Percentiles rank a stretch among this genome's conserved stretches.
phyloP scores from a whole-genome alignment of 2,888 invertebrate genomes.

The Mimachlamys varia region DNA sequence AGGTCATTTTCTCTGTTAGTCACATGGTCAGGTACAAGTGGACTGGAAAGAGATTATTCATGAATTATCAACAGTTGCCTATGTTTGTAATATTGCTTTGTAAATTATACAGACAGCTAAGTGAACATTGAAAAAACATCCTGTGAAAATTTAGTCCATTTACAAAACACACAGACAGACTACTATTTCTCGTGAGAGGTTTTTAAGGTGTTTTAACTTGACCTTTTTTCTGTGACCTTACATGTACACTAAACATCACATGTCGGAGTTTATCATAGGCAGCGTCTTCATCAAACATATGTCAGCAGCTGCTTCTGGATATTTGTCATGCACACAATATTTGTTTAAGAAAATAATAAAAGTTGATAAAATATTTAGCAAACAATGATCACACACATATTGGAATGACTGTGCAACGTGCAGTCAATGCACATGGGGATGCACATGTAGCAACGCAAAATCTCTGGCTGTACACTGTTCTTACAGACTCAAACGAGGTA shows the following conservation, averaged over 20 bases:
- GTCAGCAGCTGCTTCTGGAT: constrained; percentile 14
- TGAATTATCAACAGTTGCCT: constrained; percentile 2
- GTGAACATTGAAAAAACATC: background rate
- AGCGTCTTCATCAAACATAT: background rate
- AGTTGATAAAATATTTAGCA: constrained; percentile 31
- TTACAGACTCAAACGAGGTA: background rate
- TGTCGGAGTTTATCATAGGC: background rate
- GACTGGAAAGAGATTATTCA: background rate
- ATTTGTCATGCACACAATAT: constrained; percentile 15
- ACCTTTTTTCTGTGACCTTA: background rate
- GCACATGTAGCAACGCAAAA: constrained; percentile 21
- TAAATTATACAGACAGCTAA: background rate
- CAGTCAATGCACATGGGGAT: constrained; percentile 29
- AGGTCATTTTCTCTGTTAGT: constrained; percentile 6
- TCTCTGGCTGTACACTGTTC: background rate
- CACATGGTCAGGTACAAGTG: background rate
- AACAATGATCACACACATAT: constrained; percentile 31
- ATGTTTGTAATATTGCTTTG: background rate
- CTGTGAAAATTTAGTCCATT: too few relatives aligned
- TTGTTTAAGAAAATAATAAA: constrained; percentile 32
- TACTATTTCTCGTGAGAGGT: background rate
- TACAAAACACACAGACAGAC: background rate
- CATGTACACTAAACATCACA: background rate
- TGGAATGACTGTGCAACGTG: constrained; percentile 29
- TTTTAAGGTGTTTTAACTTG: background rate